Percentiles rank a stretch among this genome's conserved stretches.
phyloP scores from a whole-genome alignment of 1,140 invertebrate species.

The Saccostrea glomerata region DNA sequence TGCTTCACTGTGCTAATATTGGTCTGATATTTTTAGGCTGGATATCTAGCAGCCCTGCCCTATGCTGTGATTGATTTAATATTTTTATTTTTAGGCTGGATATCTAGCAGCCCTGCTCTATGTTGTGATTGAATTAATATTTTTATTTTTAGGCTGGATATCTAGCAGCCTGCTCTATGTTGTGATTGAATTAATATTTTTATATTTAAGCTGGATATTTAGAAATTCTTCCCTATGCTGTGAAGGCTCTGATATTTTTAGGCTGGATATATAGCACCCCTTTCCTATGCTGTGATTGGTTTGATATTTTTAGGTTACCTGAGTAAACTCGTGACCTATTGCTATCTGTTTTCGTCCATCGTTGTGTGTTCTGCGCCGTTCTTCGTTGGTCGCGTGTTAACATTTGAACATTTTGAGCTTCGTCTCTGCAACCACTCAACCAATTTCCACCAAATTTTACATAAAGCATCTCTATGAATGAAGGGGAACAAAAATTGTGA shows the following conservation, averaged over 20 bases:
- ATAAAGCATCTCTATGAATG: no score
- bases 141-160: slow-evolving; percentile 87
- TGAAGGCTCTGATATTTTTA: slow-evolving; percentile 73
- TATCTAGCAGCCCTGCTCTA: slow-evolving; percentile 88
- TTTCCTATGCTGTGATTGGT: slow-evolving; percentile 93
- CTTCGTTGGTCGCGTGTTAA: no score
- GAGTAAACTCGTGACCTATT: no score
- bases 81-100: slow-evolving; percentile 81
- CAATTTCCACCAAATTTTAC: no score
- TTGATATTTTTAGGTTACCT: slow-evolving; percentile 42
- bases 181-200: slow-evolving; percentile 84
- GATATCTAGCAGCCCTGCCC: slow-evolving; percentile 91
- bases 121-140: background rate
- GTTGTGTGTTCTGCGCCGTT: no score
- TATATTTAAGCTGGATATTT: slow-evolving; percentile 82
- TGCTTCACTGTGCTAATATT: no score
- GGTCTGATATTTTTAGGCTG: slow-evolving; percentile 84
- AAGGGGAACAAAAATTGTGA: no score
- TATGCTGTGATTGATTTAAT: slow-evolving; percentile 92
- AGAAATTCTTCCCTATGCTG: background rate
- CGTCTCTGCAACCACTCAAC: no score
- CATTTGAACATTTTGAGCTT: no score
- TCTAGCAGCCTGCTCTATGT: slow-evolving; percentile 91
- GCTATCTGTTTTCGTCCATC: no score
- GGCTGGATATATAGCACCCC: slow-evolving; percentile 92